Conservation (phyloP, 2,888 invertebrate genomes). For the Agrochola lychnidis region DNA sequence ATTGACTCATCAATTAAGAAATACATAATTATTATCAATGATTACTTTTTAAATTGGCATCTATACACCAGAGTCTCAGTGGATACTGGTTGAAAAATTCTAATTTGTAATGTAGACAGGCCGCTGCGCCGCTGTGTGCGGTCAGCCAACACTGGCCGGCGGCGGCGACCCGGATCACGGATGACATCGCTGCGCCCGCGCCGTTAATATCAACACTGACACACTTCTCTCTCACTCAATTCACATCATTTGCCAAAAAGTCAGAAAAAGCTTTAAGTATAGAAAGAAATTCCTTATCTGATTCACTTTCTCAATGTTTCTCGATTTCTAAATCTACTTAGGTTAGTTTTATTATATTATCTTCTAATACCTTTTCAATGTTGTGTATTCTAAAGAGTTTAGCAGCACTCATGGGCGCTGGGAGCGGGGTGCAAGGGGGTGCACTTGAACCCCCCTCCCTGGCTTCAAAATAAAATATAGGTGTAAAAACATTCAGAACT, state of each 20-base stretch:
- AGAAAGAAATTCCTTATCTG: constrained; percentile 34
- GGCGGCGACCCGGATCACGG: constrained; percentile 85
- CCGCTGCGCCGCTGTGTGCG: constrained; percentile 37
- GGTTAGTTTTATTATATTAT: constrained; percentile 14
- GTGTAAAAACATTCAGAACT: no score
- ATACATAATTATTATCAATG: background rate
- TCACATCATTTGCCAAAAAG: constrained; percentile 57
- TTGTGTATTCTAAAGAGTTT: background rate
- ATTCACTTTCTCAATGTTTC: constrained; percentile 44
- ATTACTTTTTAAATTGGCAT: constrained; percentile 7
- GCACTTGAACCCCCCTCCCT: no score
- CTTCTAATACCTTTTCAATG: background rate
- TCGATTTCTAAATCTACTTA: constrained; percentile 46
- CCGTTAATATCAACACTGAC: constrained; percentile 72
- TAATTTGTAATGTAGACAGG: constrained; percentile 47
- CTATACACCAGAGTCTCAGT: background rate
- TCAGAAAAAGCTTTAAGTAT: constrained; percentile 34
- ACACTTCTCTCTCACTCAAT: constrained; percentile 60
- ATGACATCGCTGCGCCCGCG: constrained; percentile 74
- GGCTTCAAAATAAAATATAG: no score
- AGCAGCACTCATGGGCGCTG: background rate
- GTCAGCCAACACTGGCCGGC: constrained; percentile 51
- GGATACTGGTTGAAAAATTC: constrained; percentile 23
- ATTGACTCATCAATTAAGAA: constrained; percentile 15
- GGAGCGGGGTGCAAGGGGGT: no score